A percentile compares a stretch with the other conserved stretches of the same genome.
phyloP scores from a whole-genome alignment of 2,888 invertebrate genomes.

The Cephalotes varians region DNA sequence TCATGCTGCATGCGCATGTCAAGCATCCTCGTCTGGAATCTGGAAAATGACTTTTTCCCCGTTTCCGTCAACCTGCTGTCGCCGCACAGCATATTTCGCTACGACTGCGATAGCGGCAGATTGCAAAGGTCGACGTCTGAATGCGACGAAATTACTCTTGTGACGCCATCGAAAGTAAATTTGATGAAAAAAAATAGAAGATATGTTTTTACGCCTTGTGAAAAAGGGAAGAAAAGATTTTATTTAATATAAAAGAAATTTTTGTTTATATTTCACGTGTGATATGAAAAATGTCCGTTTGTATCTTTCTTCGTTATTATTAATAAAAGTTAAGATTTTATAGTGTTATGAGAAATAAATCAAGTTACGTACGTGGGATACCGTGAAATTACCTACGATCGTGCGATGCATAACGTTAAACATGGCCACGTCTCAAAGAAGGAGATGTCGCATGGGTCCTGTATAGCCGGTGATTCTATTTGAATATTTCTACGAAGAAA shows the following conservation, averaged over 20 bases:
- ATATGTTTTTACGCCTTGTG: slow-evolving; percentile 15
- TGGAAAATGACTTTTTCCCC: slow-evolving; percentile 63
- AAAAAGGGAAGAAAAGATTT: not conserved
- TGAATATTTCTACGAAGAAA: slow-evolving; percentile 70
- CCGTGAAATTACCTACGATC: slow-evolving; percentile 67
- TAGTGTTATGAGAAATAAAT: slow-evolving; percentile 10
- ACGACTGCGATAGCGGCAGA: slow-evolving; percentile 54
- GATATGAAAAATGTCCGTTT: not conserved
- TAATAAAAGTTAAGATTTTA: not conserved
- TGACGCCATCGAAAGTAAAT: slow-evolving; percentile 27
- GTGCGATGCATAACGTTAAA: slow-evolving; percentile 76
- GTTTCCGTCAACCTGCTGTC: slow-evolving; percentile 66
- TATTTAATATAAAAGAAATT: not conserved
- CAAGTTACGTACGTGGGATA: slow-evolving; percentile 49
- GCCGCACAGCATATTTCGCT: slow-evolving; percentile 57
- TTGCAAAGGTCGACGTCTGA: slow-evolving; percentile 61
- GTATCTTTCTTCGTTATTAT: not conserved
- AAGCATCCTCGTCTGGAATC: slow-evolving; percentile 60
- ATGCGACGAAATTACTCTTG: slow-evolving; percentile 45
- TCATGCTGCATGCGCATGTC: slow-evolving; percentile 16
- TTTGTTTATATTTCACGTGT: no score
- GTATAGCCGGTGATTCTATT: slow-evolving; percentile 69
- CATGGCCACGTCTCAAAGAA: slow-evolving; percentile 74
- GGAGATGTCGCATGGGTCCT: slow-evolving; percentile 68
- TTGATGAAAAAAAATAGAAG: slow-evolving; percentile 9